A percentile compares a stretch with the other conserved stretches of the same genome.
These are phyloP conservation scores for Zonotrichia albicollis DNA, from an alignment of 2,797 vertebrate genomes.

Conservation along the genomic window DNA sequence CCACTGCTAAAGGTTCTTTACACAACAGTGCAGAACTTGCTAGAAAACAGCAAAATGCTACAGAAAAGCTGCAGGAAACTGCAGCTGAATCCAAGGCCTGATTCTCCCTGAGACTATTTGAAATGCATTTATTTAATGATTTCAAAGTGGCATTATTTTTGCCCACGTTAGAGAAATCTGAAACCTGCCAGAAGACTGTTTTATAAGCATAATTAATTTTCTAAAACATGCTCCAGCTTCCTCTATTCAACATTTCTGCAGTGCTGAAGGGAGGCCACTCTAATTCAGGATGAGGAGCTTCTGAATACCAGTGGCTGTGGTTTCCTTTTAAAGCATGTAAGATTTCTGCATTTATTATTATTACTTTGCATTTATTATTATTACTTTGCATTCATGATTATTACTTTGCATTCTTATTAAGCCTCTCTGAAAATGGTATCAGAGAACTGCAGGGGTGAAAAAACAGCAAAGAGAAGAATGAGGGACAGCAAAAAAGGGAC, in stretches of 20 bases:
- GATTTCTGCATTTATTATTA: not conserved
- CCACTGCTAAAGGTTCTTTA: not conserved
- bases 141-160: not conserved
- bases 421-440: not conserved
- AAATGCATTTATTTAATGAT: not conserved
- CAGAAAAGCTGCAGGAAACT: not conserved
- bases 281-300: not conserved
- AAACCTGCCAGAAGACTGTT: not conserved
- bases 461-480: not conserved
- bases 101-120: not conserved
- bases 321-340: not conserved
- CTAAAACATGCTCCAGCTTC: not conserved
- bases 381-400: too few species aligned
- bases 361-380: not conserved
- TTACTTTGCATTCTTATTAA: not conserved
- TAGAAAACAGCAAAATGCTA: slow-evolving; percentile 12
- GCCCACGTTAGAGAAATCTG: not conserved
- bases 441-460: not conserved
- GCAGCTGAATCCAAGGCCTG: not conserved
- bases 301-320: not conserved
- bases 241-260: not conserved
- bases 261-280: not conserved
- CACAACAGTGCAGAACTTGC: slow-evolving; percentile 12
- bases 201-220: not conserved
- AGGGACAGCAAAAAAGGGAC: not conserved